Evolutionary conservation across 2,797 vertebrate genomes (phyloP).

Genomic region (Eidolon dupreanum): DNA sequence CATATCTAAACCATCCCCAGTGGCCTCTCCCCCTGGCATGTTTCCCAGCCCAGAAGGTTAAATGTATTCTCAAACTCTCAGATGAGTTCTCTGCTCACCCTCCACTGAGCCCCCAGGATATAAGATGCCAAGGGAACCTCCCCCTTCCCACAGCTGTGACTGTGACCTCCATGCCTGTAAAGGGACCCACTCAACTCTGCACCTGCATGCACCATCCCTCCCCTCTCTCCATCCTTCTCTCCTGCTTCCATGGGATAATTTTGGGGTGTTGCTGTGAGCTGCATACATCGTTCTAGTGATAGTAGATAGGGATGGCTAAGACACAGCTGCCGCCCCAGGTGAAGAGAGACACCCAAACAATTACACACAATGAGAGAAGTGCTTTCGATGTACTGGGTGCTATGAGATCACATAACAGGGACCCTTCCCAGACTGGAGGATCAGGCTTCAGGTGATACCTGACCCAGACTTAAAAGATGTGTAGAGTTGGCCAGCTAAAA

Average conservation of each 20-base stretch:
- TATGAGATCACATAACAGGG: not conserved
- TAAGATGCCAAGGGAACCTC: not conserved
- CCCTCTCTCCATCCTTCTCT: not conserved
- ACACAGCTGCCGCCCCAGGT: not conserved
- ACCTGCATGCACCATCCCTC: fast-evolving
- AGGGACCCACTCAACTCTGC: not conserved
- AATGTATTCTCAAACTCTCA: not conserved
- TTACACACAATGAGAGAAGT: not conserved
- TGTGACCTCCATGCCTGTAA: not conserved
- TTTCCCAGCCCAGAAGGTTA: not conserved
- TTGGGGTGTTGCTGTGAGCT: not conserved
- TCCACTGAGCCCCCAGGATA: not conserved
- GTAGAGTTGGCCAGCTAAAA: not conserved
- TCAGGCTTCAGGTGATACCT: not conserved
- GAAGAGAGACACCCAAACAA: not conserved
- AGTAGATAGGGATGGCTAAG: not conserved
- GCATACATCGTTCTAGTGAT: not conserved
- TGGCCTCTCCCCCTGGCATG: not conserved
- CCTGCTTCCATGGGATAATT: not conserved
- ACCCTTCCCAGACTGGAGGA: not conserved
- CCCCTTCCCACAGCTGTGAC: not conserved
- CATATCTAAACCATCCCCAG: not conserved
- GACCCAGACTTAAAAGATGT: not conserved
- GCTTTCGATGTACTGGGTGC: not conserved
- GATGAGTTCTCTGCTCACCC: not conserved